These are phyloP conservation scores for Paratrypauchen microcephalus DNA, from an alignment of 2,797 vertebrate genomes.

Conservation along the genomic window DNA sequence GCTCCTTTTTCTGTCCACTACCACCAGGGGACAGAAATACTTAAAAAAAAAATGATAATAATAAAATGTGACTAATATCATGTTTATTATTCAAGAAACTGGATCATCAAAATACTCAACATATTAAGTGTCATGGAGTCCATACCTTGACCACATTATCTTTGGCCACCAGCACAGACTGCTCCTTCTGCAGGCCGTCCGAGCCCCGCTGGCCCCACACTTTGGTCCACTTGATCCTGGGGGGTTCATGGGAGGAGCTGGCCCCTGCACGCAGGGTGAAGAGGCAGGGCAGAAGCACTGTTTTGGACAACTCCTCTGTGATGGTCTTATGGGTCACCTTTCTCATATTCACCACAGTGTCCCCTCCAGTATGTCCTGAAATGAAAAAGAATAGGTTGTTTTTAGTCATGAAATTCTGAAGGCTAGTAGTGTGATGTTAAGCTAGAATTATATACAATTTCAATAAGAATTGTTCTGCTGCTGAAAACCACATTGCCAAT, in stretches of 20 bases:
- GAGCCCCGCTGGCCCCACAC: conserved; percentile 85
- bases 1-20: too few relatives aligned
- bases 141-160: conserved; percentile 87
- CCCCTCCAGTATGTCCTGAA: conserved; percentile 68
- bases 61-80: too few relatives aligned
- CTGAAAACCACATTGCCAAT: background rate
- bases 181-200: conserved; percentile 81
- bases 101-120: background rate
- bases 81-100: background rate
- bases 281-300: conserved; percentile 89
- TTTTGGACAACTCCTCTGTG: conserved; percentile 83
- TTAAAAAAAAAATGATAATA: too few relatives aligned
- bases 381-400: conserved; percentile 3
- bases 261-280: conserved; percentile 79
- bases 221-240: conserved; percentile 96
- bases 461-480: background rate
- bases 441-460: background rate
- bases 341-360: conserved; percentile 87
- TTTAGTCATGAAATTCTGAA: background rate
- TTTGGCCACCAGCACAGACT: conserved; percentile 91
- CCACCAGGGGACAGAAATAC: too few relatives aligned
- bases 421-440: background rate
- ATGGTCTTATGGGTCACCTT: conserved; percentile 82
- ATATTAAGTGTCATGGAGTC: background rate
- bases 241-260: conserved; percentile 74